Conservation (phyloP, 2,113 vertebrate genomes). For the Tauraco erythrolophus region DNA sequence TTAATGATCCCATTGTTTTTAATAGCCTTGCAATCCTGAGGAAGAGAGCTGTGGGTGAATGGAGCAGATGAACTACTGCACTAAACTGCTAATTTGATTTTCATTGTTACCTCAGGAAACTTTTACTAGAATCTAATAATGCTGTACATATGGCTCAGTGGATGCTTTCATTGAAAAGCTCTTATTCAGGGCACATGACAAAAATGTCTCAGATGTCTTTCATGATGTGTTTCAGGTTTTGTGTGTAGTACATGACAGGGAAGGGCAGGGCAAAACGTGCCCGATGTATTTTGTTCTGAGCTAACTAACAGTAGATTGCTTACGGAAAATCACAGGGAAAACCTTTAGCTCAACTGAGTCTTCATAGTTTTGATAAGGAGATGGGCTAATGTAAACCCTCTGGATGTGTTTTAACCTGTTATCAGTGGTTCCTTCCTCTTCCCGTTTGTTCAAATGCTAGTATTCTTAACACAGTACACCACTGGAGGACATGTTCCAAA, state of each 20-base stretch:
- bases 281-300: background rate
- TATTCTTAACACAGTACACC: background rate
- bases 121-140: background rate
- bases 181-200: background rate
- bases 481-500: background rate
- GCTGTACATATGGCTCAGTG: background rate
- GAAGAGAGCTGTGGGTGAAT: background rate
- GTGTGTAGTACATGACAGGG: background rate
- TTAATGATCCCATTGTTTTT: background rate
- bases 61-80: background rate
- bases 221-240: background rate
- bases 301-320: background rate
- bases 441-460: background rate
- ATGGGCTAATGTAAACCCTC: background rate
- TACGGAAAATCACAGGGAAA: background rate
- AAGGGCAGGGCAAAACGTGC: background rate
- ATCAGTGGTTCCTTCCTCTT: background rate
- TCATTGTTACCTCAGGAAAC: constrained; percentile 40
- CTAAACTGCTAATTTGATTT: constrained; percentile 29
- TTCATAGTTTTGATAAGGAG: background rate
- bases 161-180: background rate
- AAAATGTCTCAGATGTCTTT: background rate
- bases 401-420: background rate
- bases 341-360: background rate
- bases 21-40: background rate